Conservation (phyloP, 1,140 invertebrate genomes). For the Papilio machaon region DNA sequence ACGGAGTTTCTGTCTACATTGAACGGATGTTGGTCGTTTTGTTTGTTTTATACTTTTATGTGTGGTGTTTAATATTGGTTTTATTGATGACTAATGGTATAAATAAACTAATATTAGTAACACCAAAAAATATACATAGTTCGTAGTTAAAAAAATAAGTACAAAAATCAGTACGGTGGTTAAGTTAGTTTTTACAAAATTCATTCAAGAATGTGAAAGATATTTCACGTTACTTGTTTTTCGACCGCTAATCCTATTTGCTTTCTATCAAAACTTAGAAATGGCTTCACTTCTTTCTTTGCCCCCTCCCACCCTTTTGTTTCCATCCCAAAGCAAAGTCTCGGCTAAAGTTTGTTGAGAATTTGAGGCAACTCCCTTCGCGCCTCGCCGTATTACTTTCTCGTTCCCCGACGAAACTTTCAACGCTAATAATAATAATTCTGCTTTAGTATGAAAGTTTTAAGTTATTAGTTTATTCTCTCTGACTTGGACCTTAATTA, state of each 20-base stretch:
- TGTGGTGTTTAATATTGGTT: background rate
- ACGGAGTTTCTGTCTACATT: background rate
- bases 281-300: constrained; percentile 57
- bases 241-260: constrained; percentile 76
- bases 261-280: constrained; percentile 78
- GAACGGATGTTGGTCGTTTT: background rate
- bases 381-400: constrained; percentile 73
- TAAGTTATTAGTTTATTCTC: constrained; percentile 80
- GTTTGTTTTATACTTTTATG: background rate
- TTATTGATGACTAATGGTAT: background rate
- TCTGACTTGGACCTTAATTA: constrained; percentile 73
- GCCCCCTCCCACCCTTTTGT: constrained; percentile 60
- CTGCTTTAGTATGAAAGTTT: constrained; percentile 74
- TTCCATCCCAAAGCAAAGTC: constrained; percentile 71
- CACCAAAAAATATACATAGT: background rate
- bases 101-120: background rate
- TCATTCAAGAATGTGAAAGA: background rate
- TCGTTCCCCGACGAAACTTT: constrained; percentile 68
- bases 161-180: background rate
- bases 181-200: background rate
- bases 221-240: constrained; percentile 61
- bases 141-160: background rate
- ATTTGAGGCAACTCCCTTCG: constrained; percentile 62
- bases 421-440: constrained; percentile 76
- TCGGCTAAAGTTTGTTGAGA: constrained; percentile 61